Base-by-base conservation (phyloP, 23 tunicate species). In the Clavelina lepadiformis region DNA sequence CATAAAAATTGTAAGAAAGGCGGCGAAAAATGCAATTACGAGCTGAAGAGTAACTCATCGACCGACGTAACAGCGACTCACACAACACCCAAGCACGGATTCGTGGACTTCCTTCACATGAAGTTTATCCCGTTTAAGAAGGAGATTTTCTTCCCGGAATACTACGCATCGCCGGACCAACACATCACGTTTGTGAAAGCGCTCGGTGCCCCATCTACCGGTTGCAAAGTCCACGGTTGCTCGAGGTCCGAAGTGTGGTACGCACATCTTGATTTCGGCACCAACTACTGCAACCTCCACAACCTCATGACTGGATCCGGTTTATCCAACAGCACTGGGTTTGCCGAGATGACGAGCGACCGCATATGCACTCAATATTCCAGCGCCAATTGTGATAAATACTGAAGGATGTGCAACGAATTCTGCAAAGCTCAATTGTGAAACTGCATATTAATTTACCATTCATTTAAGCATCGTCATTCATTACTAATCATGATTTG, bases 221-320 rank as follows among this genome's bases (percentile, higher is more conserved):
- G 72, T 4, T 88, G 96, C 34, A 28, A 19, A 11, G 73, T 88
- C 3, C 30, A 35, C 7, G 96, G 75, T 0, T 68, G 34, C 28
- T 88, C 96, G 3, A 33, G 60, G 29, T 88, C 96, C 3, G 44
- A 79, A 11, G 28, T 50, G 15, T 88, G 86, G 81, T 88, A 88
- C 51, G 96, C 96, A 15, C n/a, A 73, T 25, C 80, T 88, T n/a
- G 96, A 88, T 68, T 88, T 21, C 46, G 96, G 96, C 19, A 88
- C 96, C 21, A 88, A 88, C 38, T 88, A 88, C 38, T 88, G 96
- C 76, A 88, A 88, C 61, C 35, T 88, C 52, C 80, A 83, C 27
- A 88, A 88, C 46, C 68, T 88, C 23, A 74, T 73, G 13, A 71
- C 53, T n/a, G 96, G 96, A 15, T 44, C 82, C 37, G 77, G 87